Conservation (phyloP, 30 jellyfish, hydroid and myxozoan species). For the Aurelia aurita region DNA sequence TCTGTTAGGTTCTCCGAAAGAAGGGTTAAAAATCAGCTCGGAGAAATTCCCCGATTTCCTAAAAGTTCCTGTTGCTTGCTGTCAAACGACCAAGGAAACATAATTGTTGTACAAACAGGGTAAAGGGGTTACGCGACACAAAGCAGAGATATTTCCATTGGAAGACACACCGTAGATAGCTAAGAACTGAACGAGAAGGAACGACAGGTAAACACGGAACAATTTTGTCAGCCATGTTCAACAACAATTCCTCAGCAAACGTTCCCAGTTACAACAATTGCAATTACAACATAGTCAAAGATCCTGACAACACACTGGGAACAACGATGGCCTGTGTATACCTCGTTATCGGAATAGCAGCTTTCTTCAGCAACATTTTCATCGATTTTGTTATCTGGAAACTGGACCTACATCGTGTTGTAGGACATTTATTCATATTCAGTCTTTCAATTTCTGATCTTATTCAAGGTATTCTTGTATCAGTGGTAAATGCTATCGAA, state of each 20-base stretch:
- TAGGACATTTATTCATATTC: slow-evolving; percentile 26
- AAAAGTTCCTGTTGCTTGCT: too few species aligned
- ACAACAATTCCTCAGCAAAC: background rate
- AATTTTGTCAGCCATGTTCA: background rate
- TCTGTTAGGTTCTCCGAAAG: too few species aligned
- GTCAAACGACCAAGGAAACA: too few species aligned
- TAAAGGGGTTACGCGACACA: too few species aligned
- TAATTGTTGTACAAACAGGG: too few species aligned
- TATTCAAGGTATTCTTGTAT: slow-evolving; percentile 16
- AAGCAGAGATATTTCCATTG: too few species aligned
- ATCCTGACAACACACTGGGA: too few species aligned
- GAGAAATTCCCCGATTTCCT: too few species aligned
- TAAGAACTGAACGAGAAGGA: too few species aligned
- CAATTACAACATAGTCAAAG: background rate
- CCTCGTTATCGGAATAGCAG: slow-evolving; percentile 17
- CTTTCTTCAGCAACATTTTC: slow-evolving; percentile 29
- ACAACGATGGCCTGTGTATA: slow-evolving; percentile 2
- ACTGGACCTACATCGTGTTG: slow-evolving; percentile 7
- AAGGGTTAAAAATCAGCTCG: too few species aligned
- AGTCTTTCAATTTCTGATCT: slow-evolving; percentile 28
- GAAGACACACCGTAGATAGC: too few species aligned
- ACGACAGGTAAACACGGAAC: too few species aligned
- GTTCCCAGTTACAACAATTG: background rate
- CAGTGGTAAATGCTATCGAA: background rate
- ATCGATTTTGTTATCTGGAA: slow-evolving; percentile 22